These are phyloP conservation scores for Tragopan temminckii DNA, from an alignment of 2,797 vertebrate genomes.

Conservation along the genomic window DNA sequence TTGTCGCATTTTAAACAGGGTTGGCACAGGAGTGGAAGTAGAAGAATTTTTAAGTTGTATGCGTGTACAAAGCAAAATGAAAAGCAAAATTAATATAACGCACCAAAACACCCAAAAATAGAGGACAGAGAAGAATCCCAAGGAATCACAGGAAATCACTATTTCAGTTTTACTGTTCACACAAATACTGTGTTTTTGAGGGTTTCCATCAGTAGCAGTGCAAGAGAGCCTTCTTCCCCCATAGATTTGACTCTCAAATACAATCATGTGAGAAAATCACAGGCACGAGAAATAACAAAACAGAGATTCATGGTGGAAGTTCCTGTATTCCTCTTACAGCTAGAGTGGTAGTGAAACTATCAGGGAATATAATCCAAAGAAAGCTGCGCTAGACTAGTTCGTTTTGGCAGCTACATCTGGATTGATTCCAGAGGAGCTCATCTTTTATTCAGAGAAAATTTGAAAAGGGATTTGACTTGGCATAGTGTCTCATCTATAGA, in stretches of 20 bases:
- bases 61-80: neutral
- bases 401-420: slow-evolving; percentile 63
- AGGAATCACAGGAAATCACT: neutral
- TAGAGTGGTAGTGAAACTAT: neutral
- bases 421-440: slow-evolving; percentile 66
- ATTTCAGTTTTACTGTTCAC: neutral
- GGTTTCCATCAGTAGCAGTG: neutral
- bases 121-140: neutral
- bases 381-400: slow-evolving; percentile 27
- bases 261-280: neutral
- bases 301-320: neutral
- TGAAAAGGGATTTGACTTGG: slow-evolving; percentile 75
- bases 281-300: neutral
- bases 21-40: neutral
- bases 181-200: neutral
- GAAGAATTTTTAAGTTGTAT: neutral
- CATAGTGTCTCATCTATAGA: slow-evolving; percentile 49
- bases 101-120: neutral
- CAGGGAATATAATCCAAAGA: slow-evolving; percentile 30
- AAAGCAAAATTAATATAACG: neutral
- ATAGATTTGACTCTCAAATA: neutral
- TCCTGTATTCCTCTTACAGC: neutral
- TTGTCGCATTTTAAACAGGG: neutral
- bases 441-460: slow-evolving; percentile 75
- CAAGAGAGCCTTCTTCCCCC: neutral